Evolutionary conservation across 1,140 invertebrate genomes (phyloP).

Genomic region (Drosophila tsacasi): DNA sequence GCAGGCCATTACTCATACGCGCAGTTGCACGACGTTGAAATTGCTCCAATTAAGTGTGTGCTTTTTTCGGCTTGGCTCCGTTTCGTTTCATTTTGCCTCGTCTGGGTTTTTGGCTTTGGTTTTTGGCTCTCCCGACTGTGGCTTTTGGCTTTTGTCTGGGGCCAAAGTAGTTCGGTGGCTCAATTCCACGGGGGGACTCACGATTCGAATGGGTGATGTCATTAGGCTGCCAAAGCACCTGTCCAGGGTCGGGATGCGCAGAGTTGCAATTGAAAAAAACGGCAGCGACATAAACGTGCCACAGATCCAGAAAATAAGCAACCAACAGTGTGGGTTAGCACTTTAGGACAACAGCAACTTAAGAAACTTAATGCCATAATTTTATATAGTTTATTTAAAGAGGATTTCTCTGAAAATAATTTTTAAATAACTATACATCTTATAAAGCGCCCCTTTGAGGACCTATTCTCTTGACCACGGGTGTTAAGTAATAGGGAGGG

Average conservation of each 20-base stretch:
- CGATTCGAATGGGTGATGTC: conserved; percentile 65
- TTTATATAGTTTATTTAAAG: background rate
- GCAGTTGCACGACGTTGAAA: conserved; percentile 80
- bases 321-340: background rate
- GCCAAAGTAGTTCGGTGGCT: conserved; percentile 66
- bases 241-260: conserved; percentile 36
- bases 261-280: conserved; percentile 39
- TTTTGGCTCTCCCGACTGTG: conserved; percentile 20
- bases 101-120: conserved; percentile 4
- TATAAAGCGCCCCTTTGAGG: no score
- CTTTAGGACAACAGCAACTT: background rate
- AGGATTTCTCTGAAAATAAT: background rate
- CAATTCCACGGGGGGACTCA: conserved; percentile 23
- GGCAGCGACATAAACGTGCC: conserved; percentile 47
- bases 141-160: conserved; percentile 12
- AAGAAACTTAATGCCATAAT: background rate
- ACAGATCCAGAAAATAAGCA: conserved; percentile 50
- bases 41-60: conserved; percentile 75
- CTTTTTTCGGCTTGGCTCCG: conserved; percentile 27
- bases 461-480: background rate
- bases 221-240: conserved; percentile 75
- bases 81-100: conserved; percentile 13
- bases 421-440: no score
- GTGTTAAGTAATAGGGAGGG: background rate
- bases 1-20: conserved; percentile 66